These are phyloP conservation scores for Lamellibrachia luymesi DNA, from an alignment of 1,140 invertebrate genomes.

Conservation along the genomic window DNA sequence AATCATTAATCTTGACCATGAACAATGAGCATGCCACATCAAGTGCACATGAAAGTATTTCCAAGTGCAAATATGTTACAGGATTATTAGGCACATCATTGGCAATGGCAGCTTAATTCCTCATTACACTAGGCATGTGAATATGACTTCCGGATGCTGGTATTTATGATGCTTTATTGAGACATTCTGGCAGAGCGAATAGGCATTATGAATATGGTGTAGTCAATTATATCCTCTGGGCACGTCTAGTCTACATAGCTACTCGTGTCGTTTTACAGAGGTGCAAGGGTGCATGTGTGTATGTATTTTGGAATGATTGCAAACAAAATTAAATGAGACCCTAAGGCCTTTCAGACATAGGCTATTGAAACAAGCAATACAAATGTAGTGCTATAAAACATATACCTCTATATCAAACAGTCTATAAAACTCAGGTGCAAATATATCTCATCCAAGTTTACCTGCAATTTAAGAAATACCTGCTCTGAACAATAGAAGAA, in stretches of 20 bases:
- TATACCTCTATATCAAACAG: too few relatives aligned
- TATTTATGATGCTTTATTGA: background rate
- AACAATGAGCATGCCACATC: background rate
- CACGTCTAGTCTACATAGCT: background rate
- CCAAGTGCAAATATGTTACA: background rate
- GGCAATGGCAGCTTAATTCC: background rate
- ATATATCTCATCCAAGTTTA: too few relatives aligned
- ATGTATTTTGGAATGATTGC: too few relatives aligned
- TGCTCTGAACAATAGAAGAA: too few relatives aligned
- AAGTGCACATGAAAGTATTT: background rate
- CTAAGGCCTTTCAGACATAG: too few relatives aligned
- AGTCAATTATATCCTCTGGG: background rate
- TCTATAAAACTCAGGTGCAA: too few relatives aligned
- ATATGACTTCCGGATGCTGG: constrained; percentile 3
- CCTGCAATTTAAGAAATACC: too few relatives aligned
- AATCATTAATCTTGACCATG: background rate
- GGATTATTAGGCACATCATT: background rate
- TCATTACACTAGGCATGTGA: background rate
- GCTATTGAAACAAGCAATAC: too few relatives aligned
- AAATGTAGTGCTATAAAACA: too few relatives aligned
- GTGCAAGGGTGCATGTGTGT: too few relatives aligned
- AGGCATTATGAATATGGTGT: background rate
- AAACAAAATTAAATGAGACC: too few relatives aligned
- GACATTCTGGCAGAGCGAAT: background rate
- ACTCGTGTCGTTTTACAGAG: background rate